These are phyloP conservation scores for Labeo catla DNA, from an alignment of 2,113 vertebrate genomes.

Conservation along the genomic window DNA sequence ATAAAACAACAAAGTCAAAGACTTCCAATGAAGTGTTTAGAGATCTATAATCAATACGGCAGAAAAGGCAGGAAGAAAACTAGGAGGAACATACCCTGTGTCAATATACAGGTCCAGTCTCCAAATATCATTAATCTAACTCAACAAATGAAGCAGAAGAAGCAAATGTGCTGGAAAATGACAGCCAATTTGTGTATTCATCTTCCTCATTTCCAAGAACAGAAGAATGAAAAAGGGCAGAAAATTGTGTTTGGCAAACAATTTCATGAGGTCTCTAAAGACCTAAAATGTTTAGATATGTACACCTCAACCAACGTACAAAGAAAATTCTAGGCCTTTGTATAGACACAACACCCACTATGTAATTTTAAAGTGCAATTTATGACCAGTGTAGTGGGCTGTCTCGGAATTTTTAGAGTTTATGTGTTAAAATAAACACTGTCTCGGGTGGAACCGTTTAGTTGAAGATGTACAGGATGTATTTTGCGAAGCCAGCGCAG, in stretches of 20 bases:
- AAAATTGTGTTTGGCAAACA: background rate
- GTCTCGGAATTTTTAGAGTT: conserved; percentile 35
- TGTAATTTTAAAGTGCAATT: conserved; percentile 41
- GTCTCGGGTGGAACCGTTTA: background rate
- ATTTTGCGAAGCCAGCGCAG: conserved; percentile 7
- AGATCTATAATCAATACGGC: background rate
- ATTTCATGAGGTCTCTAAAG: background rate
- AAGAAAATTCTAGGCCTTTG: conserved; percentile 9
- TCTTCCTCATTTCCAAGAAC: background rate
- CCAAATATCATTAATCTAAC: conserved; percentile 24
- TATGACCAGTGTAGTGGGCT: conserved; percentile 32
- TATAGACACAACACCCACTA: conserved; percentile 23
- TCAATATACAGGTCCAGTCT: background rate
- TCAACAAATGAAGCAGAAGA: background rate
- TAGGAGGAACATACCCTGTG: background rate
- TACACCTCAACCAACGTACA: background rate
- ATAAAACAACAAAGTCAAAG: background rate
- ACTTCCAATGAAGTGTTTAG: background rate
- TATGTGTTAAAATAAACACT: conserved; percentile 18
- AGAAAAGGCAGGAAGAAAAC: background rate
- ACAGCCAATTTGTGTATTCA: background rate
- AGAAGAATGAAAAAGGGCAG: background rate
- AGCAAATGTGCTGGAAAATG: background rate
- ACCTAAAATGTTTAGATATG: conserved; percentile 26
- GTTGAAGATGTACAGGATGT: background rate